These are phyloP conservation scores for Lepidochrysops patricia DNA, from an alignment of 2,888 invertebrate species.

Conservation along the genomic window DNA sequence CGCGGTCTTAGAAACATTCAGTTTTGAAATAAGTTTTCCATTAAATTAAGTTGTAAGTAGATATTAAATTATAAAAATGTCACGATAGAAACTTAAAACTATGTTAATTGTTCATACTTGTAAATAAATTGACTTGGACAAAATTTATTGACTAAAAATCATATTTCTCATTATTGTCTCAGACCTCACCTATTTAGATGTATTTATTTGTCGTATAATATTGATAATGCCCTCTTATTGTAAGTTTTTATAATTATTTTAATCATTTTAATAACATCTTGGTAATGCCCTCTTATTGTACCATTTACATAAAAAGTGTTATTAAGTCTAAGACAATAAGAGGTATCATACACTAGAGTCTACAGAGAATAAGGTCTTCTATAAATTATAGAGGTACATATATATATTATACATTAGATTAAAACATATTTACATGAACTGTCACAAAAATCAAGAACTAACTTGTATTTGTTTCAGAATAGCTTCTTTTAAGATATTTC, in stretches of 20 bases:
- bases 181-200: background rate
- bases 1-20: background rate
- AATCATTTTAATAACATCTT: background rate
- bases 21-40: background rate
- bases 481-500: background rate
- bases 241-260: background rate
- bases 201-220: background rate
- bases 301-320: background rate
- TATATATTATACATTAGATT: background rate
- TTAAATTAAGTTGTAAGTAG: no score
- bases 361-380: background rate
- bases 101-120: background rate
- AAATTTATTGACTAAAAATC: no score
- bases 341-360: background rate
- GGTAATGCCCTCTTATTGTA: background rate
- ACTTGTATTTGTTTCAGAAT: background rate
- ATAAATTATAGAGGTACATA: background rate
- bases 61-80: background rate
- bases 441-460: background rate
- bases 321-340: background rate
- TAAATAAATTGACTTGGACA: no score
- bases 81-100: background rate
- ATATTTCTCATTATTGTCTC: background rate
- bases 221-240: slow-evolving; percentile 10
- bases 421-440: background rate